Base-by-base conservation (phyloP, 2,888 invertebrate species). In the Drosophila nr. perissopoda region DNA sequence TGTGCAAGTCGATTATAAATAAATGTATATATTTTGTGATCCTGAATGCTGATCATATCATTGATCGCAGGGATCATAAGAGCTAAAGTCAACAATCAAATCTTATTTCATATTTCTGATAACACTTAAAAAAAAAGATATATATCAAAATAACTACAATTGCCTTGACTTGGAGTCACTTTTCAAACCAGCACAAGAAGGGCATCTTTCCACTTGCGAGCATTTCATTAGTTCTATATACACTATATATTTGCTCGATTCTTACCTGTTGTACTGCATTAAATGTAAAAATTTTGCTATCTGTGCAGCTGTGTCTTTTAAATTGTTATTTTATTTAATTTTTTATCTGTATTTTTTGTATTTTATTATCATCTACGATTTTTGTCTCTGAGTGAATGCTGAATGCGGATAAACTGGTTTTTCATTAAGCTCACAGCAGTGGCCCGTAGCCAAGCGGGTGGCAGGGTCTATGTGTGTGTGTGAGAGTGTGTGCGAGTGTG, bases 361-460 rank as follows among this genome's bases (percentile, higher is more conserved):
- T 45, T 45, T 78, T 76, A 64, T 79, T 74, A 78, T 73, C 63
- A 81, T 81, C 69, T 56, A 76, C 59, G 67, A 74, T 78, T 68
- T 78, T 69, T 73, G 82, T 67, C 76, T 61, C 58, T 71, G 75
- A 79, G 77, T 80, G 72, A 78, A 76, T 80, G 78, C 77, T 80
- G 72, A 65, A 73, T 65, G 53, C 40, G 48, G 65, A 65, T 38
- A 86, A 86, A 87, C 86, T 75, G 76, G 87, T 87, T 90, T 88
- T 85, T 73, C 83, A 86, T 85, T 80, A 87, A 79, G 87, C 84
- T 73, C 72, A 66, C 76, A 72, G 76, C 67, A 63, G 70, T 69
- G 59, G 63, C 57, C 60, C 52, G 51, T 31, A 52, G 40, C 62
- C 56, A 57, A 31, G 66, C 57, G 54, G 65, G 63, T 66, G 80